phyloP scores from a whole-genome alignment of 2,113 vertebrate species.

The Rhabdornis inornatus region DNA sequence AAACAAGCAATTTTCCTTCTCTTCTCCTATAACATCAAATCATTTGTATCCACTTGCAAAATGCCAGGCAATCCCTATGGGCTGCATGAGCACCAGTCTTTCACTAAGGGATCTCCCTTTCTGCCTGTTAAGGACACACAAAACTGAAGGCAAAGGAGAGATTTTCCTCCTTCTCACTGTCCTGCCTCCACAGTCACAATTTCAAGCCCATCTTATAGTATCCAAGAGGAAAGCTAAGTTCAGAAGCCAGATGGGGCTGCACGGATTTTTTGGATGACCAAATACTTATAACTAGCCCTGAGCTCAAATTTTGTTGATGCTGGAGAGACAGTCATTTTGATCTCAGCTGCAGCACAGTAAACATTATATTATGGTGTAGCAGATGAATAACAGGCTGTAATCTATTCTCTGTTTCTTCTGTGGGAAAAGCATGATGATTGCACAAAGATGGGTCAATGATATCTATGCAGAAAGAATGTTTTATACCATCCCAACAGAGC shows the following conservation, averaged over 20 bases:
- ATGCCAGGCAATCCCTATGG: background rate
- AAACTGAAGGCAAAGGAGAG: background rate
- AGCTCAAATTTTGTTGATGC: background rate
- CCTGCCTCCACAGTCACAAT: background rate
- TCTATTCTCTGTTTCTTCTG: background rate
- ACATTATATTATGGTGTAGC: background rate
- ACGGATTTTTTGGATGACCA: background rate
- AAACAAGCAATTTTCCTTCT: background rate
- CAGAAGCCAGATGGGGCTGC: background rate
- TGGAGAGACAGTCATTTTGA: background rate
- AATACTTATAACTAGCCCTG: background rate
- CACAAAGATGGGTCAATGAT: background rate
- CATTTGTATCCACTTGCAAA: background rate
- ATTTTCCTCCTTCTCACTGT: background rate
- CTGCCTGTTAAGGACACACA: background rate
- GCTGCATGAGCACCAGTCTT: background rate
- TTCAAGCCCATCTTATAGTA: background rate
- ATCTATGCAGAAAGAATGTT: background rate
- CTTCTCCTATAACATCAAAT: background rate
- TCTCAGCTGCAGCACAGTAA: slow-evolving; percentile 25
- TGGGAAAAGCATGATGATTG: background rate
- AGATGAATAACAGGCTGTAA: background rate
- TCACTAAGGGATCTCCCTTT: background rate
- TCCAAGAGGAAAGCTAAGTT: background rate
- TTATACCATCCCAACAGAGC: background rate